These are phyloP conservation scores for Halesus radiatus DNA, from an alignment of 1,140 invertebrate species.

Conservation along the genomic window DNA sequence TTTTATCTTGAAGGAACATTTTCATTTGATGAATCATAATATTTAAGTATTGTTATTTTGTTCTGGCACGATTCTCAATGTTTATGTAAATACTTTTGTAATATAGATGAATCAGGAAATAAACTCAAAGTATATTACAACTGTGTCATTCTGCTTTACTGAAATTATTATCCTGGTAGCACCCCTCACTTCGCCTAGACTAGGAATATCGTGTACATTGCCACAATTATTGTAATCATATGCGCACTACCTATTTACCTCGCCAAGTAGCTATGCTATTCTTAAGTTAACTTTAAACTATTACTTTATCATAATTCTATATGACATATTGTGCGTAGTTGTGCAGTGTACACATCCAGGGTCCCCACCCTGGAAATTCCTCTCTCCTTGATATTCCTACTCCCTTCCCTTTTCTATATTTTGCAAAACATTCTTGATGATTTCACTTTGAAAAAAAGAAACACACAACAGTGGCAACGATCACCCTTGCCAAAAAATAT, in stretches of 20 bases:
- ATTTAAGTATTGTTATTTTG: constrained; percentile 67
- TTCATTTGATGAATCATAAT: constrained; percentile 52
- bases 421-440: constrained; percentile 5
- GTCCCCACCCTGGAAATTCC: constrained; percentile 52
- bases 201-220: constrained; percentile 65
- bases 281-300: neutral
- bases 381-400: constrained; percentile 41
- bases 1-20: constrained; percentile 48
- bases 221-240: constrained; percentile 29
- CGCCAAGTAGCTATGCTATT: neutral
- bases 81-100: constrained; percentile 74
- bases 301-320: neutral
- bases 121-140: constrained; percentile 72
- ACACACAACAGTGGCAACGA: constrained; percentile 11
- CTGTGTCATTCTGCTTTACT: constrained; percentile 71
- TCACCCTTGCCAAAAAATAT: constrained; percentile 42
- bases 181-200: constrained; percentile 69
- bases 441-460: constrained; percentile 11
- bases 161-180: constrained; percentile 72
- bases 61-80: constrained; percentile 73
- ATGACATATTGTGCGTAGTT: constrained; percentile 38
- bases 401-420: constrained; percentile 22
- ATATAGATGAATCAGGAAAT: constrained; percentile 69
- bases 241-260: constrained; percentile 30
- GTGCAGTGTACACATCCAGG: constrained; percentile 53